Evolutionary conservation across 2,113 vertebrate species (phyloP).

Genomic region (Aythya baeri): DNA sequence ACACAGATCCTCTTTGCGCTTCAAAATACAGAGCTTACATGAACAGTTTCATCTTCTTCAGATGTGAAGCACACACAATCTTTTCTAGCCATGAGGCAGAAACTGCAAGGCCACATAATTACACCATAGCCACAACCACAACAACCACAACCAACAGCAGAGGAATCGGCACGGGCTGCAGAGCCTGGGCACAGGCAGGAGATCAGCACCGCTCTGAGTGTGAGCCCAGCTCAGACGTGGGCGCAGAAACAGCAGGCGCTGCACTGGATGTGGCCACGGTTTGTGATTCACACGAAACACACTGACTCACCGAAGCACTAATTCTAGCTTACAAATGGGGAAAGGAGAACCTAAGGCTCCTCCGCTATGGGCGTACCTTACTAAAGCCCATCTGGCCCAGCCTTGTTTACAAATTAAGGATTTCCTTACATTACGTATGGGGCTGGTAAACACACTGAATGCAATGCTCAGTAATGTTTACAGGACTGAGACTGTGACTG

Average conservation of each 20-base stretch:
- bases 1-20: background rate
- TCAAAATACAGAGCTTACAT: background rate
- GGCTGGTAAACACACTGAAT: background rate
- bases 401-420: background rate
- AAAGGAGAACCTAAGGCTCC: accelerated
- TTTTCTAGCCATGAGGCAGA: background rate
- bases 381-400: background rate
- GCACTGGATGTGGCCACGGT: background rate
- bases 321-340: background rate
- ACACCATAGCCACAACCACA: background rate
- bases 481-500: background rate
- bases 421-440: background rate
- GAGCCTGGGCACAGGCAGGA: too few species aligned
- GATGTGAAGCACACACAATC: accelerated
- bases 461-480: background rate
- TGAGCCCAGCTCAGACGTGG: background rate
- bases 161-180: background rate
- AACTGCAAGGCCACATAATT: background rate
- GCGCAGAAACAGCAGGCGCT: background rate
- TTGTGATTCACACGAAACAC: background rate
- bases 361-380: background rate
- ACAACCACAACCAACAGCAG: background rate
- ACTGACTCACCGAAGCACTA: background rate
- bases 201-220: background rate
- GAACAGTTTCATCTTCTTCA: background rate